Conservation (phyloP, 2,113 vertebrate genomes). For the Brachyhypopomus occidentalis region DNA sequence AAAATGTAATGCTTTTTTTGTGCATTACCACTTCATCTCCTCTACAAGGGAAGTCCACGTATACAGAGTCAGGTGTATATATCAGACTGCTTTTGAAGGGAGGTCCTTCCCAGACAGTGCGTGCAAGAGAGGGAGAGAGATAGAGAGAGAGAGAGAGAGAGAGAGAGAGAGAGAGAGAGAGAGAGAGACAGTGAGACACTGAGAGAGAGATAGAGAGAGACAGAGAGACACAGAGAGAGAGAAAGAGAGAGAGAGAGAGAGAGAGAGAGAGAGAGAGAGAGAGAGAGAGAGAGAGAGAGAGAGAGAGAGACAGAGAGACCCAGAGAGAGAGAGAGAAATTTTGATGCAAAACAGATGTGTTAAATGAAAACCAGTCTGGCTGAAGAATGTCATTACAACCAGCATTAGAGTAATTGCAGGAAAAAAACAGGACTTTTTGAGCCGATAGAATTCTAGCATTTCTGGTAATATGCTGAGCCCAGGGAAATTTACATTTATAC, state of each 20-base stretch:
- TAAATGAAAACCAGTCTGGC: conserved; percentile 31
- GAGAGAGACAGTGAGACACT: background rate
- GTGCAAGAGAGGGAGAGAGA: conserved; percentile 1
- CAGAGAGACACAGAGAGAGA: conserved; percentile 11
- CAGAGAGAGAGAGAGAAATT: background rate
- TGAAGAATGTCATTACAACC: conserved; percentile 13
- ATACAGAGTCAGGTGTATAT: conserved; percentile 11
- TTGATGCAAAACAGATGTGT: conserved; percentile 42
- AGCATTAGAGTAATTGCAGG: background rate
- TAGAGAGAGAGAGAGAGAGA: conserved; percentile 19
- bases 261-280: background rate
- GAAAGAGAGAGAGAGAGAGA: conserved; percentile 11
- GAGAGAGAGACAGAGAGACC: background rate
- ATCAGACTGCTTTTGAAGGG: background rate
- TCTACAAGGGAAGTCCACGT: conserved; percentile 19
- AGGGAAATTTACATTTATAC: background rate
- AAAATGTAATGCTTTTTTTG: too few relatives aligned
- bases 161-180: background rate
- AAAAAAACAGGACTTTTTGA: too few relatives aligned
- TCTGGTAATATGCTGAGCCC: background rate
- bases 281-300: background rate
- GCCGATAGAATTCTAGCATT: background rate
- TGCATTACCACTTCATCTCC: background rate
- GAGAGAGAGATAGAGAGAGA: conserved; percentile 20
- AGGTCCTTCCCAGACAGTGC: conserved; percentile 8